Evolutionary conservation across 2,797 vertebrate genomes (phyloP).

Genomic region (Lithobates sylvaticus): DNA sequence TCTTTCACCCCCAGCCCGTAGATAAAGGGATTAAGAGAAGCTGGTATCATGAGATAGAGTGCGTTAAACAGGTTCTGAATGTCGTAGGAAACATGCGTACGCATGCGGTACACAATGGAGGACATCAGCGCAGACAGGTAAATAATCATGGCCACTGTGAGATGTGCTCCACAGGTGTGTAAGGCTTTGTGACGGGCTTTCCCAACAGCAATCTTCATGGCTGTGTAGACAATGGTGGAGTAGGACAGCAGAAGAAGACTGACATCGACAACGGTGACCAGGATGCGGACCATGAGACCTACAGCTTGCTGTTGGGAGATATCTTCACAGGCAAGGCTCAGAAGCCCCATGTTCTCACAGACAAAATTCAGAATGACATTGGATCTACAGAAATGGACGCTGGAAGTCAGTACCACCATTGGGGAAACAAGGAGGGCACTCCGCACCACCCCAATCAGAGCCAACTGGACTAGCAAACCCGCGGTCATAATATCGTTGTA

Average conservation of each 20-base stretch:
- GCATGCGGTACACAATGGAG: conserved; percentile 49
- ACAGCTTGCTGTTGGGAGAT: conserved; percentile 61
- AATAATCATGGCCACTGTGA: conserved; percentile 53
- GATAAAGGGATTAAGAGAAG: conserved; percentile 22
- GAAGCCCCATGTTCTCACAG: conserved; percentile 66
- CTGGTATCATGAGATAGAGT: conserved; percentile 18
- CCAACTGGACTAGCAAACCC: conserved; percentile 30
- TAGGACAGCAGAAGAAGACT: conserved; percentile 63
- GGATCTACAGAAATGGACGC: conserved; percentile 62
- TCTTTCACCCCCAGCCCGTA: conserved; percentile 38
- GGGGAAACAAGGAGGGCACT: conserved; percentile 26
- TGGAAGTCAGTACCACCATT: conserved; percentile 59
- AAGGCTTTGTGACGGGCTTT: conserved; percentile 59
- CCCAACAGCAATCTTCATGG: conserved; percentile 56
- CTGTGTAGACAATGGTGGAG: conserved; percentile 50
- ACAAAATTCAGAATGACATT: conserved; percentile 64
- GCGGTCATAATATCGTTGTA: conserved; percentile 58
- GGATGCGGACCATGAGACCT: conserved; percentile 35
- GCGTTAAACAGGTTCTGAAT: conserved; percentile 60
- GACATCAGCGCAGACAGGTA: conserved; percentile 61
- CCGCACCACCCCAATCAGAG: conserved; percentile 19
- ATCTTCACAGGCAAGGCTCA: conserved; percentile 64
- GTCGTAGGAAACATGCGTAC: conserved; percentile 53
- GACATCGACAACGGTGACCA: conserved; percentile 60
- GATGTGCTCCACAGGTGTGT: conserved; percentile 65